Evolutionary conservation across 2,797 vertebrate species (phyloP).

Genomic region (Gobio occitaniae): DNA sequence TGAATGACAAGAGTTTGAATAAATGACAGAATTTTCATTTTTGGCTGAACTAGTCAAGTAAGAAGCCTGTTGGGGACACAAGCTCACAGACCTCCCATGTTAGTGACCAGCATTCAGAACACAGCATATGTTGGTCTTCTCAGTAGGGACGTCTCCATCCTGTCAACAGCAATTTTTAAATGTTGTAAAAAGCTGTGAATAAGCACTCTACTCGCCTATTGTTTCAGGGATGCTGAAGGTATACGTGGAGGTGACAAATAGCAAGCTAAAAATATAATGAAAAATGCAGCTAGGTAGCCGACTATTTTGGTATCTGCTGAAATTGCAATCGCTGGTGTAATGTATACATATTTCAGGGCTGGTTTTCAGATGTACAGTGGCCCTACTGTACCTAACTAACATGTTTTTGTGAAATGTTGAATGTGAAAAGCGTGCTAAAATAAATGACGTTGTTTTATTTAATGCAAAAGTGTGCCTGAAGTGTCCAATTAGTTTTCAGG

Average conservation of each 20-base stretch:
- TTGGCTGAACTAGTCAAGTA: background rate
- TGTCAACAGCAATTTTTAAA: constrained; percentile 22
- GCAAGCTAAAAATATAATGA: constrained; percentile 14
- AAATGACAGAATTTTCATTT: background rate
- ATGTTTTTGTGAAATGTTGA: background rate
- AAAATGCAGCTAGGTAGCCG: constrained; percentile 23
- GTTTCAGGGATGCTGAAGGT: constrained; percentile 36
- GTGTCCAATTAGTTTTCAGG: background rate
- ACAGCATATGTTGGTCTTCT: background rate
- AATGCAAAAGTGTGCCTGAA: background rate
- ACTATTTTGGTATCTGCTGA: constrained; percentile 51
- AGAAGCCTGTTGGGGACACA: background rate
- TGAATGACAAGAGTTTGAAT: background rate
- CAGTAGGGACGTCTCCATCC: background rate
- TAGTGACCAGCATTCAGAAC: background rate
- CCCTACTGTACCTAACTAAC: background rate
- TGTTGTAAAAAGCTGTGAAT: background rate
- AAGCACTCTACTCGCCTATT: background rate
- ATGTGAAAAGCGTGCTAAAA: background rate
- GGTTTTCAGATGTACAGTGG: constrained; percentile 30
- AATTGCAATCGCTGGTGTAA: constrained; percentile 31
- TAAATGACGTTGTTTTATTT: background rate
- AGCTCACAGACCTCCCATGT: background rate
- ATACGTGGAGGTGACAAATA: constrained; percentile 32
- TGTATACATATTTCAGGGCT: constrained; percentile 43